Evolutionary conservation across 2,888 invertebrate genomes (phyloP), one percentile per base, ranked within the genome.

Genomic region (Leptopterna dolabrata): DNA sequence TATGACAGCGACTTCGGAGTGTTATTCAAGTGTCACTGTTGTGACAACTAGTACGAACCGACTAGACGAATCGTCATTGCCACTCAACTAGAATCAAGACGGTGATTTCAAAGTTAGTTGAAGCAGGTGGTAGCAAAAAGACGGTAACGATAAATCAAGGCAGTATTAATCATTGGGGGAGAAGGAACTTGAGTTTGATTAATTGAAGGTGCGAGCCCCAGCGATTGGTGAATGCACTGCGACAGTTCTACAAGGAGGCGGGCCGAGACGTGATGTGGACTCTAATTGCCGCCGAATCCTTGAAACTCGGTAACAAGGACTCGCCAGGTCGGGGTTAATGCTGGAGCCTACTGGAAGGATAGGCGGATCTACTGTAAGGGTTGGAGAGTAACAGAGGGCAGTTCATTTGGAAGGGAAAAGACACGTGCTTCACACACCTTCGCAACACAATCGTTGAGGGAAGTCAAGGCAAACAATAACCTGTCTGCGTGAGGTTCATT

Each of bases 141-240:
- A 43, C 9, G 41, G 13, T 41, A 70, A 83, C 83, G 47, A 70
- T 83, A 70, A 83, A 83, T 70, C 70, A 70, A 70, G 7, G 45
- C 43, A 70, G 83, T 70, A 83, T 83, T 70, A 83, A 83, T 83
- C 83, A 83, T 83, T 70, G 43, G 41, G 45, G 78, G 29, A 24
- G 63, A 43, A 41, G 24, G 19, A 83, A 83, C 70, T 78, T 7
- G 70, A 81, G 81, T 81, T 83, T 83, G 83, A 83, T 83, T 83
- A 83, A 83, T 83, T 41, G 83, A 41, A 63, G 83, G 70, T 81
- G 81, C 19, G 24, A 78, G 78, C 78, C 78, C 76, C 19, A 29
- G 73, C 36, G 73, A 36, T 73, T 7, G 30, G 73, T 73, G 73
- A 73, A 73, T 29, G 36, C 36, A 73, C 73, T 36, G n/a, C 41